Conservation (phyloP, 1,140 invertebrate species). For the Bathynomus jamesi region DNA sequence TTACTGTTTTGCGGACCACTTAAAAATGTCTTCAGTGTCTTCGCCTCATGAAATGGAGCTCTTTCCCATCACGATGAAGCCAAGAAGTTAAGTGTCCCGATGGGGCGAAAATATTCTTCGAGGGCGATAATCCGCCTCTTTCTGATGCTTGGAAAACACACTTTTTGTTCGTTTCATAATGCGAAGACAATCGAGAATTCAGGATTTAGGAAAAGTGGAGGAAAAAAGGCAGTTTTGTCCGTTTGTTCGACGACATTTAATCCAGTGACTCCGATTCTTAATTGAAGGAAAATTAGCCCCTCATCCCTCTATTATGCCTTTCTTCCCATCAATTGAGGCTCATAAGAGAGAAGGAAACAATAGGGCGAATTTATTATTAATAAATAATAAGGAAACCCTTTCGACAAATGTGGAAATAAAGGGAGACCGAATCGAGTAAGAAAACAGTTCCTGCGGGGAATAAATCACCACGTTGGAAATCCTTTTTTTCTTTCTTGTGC, state of each 20-base stretch:
- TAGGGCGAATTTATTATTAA: neutral
- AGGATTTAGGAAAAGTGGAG: neutral
- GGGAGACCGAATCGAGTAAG: neutral
- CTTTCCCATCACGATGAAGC: no score
- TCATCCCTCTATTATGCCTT: neutral
- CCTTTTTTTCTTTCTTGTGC: neutral
- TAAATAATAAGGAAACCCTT: neutral
- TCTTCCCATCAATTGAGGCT: no score
- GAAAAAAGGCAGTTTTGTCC: neutral
- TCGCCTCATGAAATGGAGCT: no score
- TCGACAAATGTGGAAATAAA: neutral
- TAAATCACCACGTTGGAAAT: no score
- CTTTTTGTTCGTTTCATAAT: neutral
- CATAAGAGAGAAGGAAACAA: neutral
- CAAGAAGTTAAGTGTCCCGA: neutral
- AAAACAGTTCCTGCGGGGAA: no score
- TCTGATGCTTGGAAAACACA: neutral
- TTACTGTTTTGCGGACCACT: no score
- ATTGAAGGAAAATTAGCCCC: neutral
- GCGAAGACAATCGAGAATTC: neutral
- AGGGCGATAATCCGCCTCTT: neutral
- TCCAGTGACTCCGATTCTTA: neutral
- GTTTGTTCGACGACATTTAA: neutral
- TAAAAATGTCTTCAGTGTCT: no score
- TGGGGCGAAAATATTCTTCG: neutral